Evolutionary conservation across 2,797 vertebrate genomes (phyloP), one percentile per base, ranked within the genome.

Genomic region (Sebastes diploproa): DNA sequence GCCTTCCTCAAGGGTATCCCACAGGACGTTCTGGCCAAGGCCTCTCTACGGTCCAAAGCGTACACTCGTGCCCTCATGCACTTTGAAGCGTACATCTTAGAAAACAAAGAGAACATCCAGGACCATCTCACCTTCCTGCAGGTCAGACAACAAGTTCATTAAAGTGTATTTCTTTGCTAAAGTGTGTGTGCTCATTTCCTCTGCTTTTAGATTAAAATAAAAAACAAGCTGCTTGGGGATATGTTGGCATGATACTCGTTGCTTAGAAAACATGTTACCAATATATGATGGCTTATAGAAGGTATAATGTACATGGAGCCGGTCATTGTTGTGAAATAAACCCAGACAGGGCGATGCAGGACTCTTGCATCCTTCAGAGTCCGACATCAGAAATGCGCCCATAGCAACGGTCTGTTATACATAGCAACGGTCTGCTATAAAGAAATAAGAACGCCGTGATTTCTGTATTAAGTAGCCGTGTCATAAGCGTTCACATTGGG

Each of bases 21-120:
- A 55, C 98, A 99, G 88, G 97, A 99, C 59, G 95, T 97, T 0
- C 92, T 99, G 73, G 98, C 98, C 82, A 97, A 97, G 72, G 98
- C 98, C 74, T 98, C 98, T 3, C 97, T 98, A 71, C 96, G 97
- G 50, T 99, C 98, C 72, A 98, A 97, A 94, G 98, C 98, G 4
- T 99, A 99, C 91, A 99, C 98, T 1, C 96, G 98, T 20, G 97
- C 98, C 27, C 97, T 99, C 78, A 99, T 99, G 98, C 98, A 99
- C 92, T 99, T 99, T 86, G 98, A 99, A 84, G 97, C 97, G 1
- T 97, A 97, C 93, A 98, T 98, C 88, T 95, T 95, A 58, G 98
- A 99, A 93, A 98, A 97, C 90, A 98, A 98, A 76, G 97, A 98
- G 93, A 97, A 97, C 89, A 97, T 99, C 89, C 97, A 98, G 91